phyloP scores from a whole-genome alignment of 2,113 vertebrate species.

The Pterocles gutturalis region DNA sequence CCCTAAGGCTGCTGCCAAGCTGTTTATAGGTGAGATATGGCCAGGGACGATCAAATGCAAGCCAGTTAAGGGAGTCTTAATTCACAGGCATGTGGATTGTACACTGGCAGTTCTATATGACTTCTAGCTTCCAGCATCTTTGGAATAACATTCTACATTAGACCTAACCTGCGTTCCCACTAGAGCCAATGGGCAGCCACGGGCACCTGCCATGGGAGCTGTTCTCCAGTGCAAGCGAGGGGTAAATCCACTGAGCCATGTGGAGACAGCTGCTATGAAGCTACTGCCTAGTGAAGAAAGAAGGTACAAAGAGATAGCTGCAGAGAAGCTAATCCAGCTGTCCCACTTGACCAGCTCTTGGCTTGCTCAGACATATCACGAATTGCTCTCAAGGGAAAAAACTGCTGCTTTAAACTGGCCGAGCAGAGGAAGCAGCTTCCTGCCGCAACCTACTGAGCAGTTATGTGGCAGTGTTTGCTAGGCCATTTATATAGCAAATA shows the following conservation, averaged over 20 bases:
- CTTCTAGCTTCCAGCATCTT: background rate
- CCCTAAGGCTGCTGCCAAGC: background rate
- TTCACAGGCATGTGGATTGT: background rate
- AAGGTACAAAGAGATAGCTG: background rate
- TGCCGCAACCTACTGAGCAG: background rate
- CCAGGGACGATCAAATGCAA: background rate
- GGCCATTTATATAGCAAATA: background rate
- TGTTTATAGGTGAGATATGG: background rate
- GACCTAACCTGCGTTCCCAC: background rate
- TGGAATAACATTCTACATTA: background rate
- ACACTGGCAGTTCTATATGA: background rate
- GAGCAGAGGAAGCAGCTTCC: background rate
- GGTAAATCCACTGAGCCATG: fast-evolving
- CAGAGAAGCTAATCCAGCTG: background rate
- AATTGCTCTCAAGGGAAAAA: background rate
- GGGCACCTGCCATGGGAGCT: fast-evolving
- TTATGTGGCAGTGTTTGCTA: background rate
- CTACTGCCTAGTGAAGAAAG: background rate
- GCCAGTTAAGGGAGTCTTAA: background rate
- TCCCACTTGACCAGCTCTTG: background rate
- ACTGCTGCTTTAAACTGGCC: background rate
- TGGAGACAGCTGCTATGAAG: background rate
- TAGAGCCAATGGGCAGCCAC: background rate
- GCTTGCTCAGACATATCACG: background rate
- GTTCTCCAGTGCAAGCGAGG: background rate